Evolutionary conservation across 2,888 invertebrate species (phyloP), one percentile per base, ranked within the genome.

Genomic region (Nectonema munidae): DNA sequence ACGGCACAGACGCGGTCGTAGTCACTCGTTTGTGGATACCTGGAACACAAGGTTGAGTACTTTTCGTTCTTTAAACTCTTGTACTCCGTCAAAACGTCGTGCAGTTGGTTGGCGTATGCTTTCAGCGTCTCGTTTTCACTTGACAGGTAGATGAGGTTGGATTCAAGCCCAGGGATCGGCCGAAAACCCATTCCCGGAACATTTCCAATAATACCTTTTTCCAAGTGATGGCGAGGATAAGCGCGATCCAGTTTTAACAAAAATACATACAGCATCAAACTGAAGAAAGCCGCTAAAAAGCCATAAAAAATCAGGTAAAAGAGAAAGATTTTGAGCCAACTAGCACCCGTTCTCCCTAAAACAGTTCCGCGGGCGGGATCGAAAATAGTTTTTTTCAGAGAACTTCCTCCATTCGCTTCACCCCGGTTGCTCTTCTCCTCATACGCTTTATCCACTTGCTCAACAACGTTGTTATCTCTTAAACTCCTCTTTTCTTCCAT

Each of bases 231-330:
- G 54, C 77, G 77, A 14, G 83, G 83, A 54, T 64, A 66, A 51
- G 68, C 68, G 46, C 62, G 55, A 52, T 76, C 71, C 57, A 83
- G 61, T 38, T 81, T 81, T 60, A 73, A 73, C 57, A 75, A 75
- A 64, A 95, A 89, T 51, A 83, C 69, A 47, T 75, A 70, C 60
- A 86, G 62, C 68, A 83, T 68, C 44, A 74, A 74, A 45, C 75
- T 69, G 62, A 86, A 89, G 67, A 86, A 89, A 39, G 73, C 79
- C 51, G 71, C 67, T 55, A 89, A 66, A 49, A 68, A 68, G 46
- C 71, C 66, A 62, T 86, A 89, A 66, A 86, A 89, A 56, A 86
- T 68, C 48, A 81, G 58, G 63, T 89, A 95, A 65, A 89, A 89
- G 46, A 83, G 59, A 48, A 75, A 64, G 58, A 89, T 83, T 64